phyloP scores from a whole-genome alignment of 2,797 vertebrate species.

The Sebastes taczanowskii region DNA sequence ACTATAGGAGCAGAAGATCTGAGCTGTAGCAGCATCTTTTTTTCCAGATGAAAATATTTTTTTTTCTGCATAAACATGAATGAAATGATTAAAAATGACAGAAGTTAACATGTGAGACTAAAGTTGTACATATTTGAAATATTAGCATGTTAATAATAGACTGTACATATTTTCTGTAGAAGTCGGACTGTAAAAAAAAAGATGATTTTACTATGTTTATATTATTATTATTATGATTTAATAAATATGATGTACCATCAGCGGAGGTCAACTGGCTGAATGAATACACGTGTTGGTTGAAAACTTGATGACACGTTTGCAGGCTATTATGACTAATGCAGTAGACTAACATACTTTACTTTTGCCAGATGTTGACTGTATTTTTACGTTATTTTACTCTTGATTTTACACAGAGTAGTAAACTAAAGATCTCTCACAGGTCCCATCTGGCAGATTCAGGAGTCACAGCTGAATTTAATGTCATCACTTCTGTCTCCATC shows the following conservation, averaged over 20 bases:
- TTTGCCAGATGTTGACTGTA: neutral
- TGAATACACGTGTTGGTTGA: neutral
- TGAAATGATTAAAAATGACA: neutral
- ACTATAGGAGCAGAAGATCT: neutral
- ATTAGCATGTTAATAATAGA: constrained; percentile 71
- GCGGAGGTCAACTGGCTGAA: neutral
- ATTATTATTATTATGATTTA: constrained; percentile 62
- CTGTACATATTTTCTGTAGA: constrained; percentile 81
- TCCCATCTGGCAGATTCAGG: neutral
- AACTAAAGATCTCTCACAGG: neutral
- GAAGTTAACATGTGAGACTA: constrained; percentile 33
- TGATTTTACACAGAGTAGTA: neutral
- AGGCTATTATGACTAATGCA: neutral
- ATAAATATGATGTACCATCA: constrained; percentile 57
- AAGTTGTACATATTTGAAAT: constrained; percentile 78
- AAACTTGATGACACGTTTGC: neutral
- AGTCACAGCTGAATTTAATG: neutral
- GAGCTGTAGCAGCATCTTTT: neutral
- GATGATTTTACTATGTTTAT: constrained; percentile 76
- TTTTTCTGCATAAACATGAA: constrained; percentile 9
- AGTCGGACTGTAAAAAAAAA: constrained; percentile 72
- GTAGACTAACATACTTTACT: neutral
- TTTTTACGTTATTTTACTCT: neutral
- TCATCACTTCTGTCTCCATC: neutral
- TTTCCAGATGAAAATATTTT: constrained; percentile 1